Conservation (phyloP, 2,113 vertebrate species). For the Reinhardtius hippoglossoides region DNA sequence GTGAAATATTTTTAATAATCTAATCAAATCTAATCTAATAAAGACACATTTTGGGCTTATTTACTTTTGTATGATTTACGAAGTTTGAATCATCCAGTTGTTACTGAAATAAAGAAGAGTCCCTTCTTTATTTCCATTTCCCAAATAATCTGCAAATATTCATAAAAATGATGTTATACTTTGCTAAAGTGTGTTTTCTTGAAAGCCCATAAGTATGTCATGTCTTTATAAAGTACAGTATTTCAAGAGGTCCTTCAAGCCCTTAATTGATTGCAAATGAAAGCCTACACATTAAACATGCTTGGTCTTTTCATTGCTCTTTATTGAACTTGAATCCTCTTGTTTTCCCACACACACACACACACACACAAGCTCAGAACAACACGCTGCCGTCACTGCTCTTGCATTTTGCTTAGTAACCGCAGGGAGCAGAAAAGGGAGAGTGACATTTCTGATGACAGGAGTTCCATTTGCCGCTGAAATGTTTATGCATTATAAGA, state of each 20-base stretch:
- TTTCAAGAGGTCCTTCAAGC: neutral
- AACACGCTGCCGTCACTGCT: neutral
- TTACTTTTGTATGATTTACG: too few species aligned
- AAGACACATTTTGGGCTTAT: too few species aligned
- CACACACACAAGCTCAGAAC: neutral
- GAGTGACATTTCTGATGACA: constrained; percentile 4
- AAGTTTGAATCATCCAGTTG: too few species aligned
- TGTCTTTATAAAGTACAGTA: neutral
- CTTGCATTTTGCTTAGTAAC: too few species aligned
- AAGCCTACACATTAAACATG: neutral
- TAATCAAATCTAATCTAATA: too few species aligned
- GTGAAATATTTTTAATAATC: too few species aligned
- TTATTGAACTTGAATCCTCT: neutral
- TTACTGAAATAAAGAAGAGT: too few species aligned
- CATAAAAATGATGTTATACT: too few species aligned
- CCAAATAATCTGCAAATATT: neutral
- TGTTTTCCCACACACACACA: neutral
- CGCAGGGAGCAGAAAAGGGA: neutral
- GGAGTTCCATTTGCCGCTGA: constrained; percentile 17
- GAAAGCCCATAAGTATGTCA: too few species aligned
- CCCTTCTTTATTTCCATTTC: too few species aligned
- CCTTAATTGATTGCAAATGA: neutral
- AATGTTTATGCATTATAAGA: constrained; percentile 10
- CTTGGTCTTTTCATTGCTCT: too few species aligned
- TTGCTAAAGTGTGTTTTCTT: too few species aligned